These are phyloP conservation scores for Heliconius hortense DNA, from an alignment of 2,888 invertebrate genomes.

Conservation along the genomic window DNA sequence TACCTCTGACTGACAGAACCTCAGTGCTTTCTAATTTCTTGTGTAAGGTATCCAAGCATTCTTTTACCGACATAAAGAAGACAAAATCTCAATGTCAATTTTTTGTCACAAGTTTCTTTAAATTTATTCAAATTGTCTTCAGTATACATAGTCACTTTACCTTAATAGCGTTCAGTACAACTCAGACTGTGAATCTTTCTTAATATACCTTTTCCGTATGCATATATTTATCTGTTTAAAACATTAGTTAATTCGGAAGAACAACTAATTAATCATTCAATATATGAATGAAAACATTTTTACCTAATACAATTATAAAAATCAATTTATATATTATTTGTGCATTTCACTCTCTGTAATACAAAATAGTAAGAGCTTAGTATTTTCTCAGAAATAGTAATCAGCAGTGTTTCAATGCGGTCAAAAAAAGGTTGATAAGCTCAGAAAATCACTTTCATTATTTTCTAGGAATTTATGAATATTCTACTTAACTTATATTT, in stretches of 20 bases:
- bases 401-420: slow-evolving; percentile 1
- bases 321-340: not conserved
- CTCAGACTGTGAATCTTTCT: too few relatives aligned
- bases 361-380: slow-evolving; percentile 2
- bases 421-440: not conserved
- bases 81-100: not conserved
- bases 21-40: not conserved
- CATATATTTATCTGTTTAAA: too few relatives aligned
- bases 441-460: slow-evolving; percentile 1
- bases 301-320: not conserved
- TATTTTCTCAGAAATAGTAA: slow-evolving; percentile 4
- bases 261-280: not conserved
- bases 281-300: not conserved
- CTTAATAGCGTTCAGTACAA: not conserved
- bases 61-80: not conserved
- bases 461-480: slow-evolving; percentile 7
- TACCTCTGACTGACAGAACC: not conserved
- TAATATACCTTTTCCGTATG: too few relatives aligned
- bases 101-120: not conserved
- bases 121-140: not conserved
- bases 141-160: not conserved
- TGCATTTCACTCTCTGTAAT: not conserved
- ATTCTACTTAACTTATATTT: slow-evolving; percentile 28
- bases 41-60: slow-evolving; percentile 3
- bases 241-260: not conserved